These are phyloP conservation scores for Taenioides sp. DNA, from an alignment of 2,797 vertebrate genomes.

Conservation along the genomic window DNA sequence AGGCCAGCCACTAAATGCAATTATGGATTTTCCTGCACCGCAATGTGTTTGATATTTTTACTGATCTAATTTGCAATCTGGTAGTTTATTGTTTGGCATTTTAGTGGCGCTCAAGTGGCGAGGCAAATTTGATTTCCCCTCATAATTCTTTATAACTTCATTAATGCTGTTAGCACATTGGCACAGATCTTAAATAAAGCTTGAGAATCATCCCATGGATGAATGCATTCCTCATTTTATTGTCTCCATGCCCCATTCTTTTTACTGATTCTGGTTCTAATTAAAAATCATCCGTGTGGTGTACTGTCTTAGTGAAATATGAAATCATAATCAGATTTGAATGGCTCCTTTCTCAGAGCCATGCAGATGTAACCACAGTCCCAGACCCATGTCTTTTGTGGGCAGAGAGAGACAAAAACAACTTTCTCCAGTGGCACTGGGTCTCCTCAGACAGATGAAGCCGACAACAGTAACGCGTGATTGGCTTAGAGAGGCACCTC, in stretches of 20 bases:
- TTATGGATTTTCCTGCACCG: conserved; percentile 98
- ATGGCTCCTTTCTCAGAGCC: conserved; percentile 63
- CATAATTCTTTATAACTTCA: conserved; percentile 99
- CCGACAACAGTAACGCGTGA: conserved; percentile 57
- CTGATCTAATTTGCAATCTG: conserved; percentile 99
- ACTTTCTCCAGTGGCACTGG: conserved; percentile 54
- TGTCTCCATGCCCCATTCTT: conserved; percentile 71
- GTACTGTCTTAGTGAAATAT: conserved; percentile 76
- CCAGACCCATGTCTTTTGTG: conserved; percentile 41
- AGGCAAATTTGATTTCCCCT: conserved; percentile 99
- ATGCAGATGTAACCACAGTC: conserved; percentile 39
- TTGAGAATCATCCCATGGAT: conserved; percentile 74
- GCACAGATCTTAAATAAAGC: conserved; percentile 84
- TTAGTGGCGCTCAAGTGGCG: conserved; percentile 99
- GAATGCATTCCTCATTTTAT: conserved; percentile 79
- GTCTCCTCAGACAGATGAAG: conserved; percentile 63
- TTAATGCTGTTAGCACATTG: conserved; percentile 95
- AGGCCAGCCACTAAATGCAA: conserved; percentile 96
- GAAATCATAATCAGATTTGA: conserved; percentile 74
- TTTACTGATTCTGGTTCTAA: conserved; percentile 79
- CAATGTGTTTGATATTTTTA: conserved; percentile 99
- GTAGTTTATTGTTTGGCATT: conserved; percentile 99
- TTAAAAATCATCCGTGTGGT: conserved; percentile 80
- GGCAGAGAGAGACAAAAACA: conserved; percentile 57
- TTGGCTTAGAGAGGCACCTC: conserved; percentile 53